Conservation (phyloP, 2,113 vertebrate species). For the Protomyctophum bolini region DNA sequence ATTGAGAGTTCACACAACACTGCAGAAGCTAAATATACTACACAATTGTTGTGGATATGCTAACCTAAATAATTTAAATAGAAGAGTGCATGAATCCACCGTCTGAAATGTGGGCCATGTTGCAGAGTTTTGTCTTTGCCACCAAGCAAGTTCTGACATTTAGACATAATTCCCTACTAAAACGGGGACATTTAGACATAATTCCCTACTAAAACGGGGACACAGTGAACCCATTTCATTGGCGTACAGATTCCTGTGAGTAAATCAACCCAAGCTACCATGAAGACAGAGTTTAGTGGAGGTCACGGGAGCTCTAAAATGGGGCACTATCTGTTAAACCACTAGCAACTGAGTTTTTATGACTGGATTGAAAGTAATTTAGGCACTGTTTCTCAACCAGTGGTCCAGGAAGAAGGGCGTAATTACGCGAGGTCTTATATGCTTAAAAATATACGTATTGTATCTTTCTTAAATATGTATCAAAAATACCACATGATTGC, state of each 20-base stretch:
- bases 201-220: conserved; percentile 24
- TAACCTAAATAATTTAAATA: conserved; percentile 27
- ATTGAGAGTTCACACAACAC: not conserved
- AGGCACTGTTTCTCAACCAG: conserved; percentile 15
- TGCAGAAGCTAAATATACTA: conserved; percentile 29
- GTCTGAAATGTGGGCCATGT: conserved; percentile 21
- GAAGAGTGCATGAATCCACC: conserved; percentile 10
- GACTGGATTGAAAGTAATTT: conserved; percentile 41
- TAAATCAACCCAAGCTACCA: conserved; percentile 42
- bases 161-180: conserved; percentile 23
- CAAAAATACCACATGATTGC: conserved; percentile 33
- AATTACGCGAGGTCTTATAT: too few species aligned
- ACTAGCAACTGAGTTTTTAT: conserved; percentile 56
- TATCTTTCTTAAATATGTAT: too few species aligned
- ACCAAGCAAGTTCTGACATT: conserved; percentile 28
- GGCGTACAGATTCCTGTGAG: conserved; percentile 29
- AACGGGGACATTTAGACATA: conserved; percentile 31
- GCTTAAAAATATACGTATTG: too few species aligned
- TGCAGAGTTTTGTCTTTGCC: conserved; percentile 17
- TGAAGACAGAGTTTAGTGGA: conserved; percentile 39
- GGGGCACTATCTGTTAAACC: conserved; percentile 54
- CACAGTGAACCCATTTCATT: conserved; percentile 29
- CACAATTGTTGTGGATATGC: conserved; percentile 37
- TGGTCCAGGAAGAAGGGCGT: too few species aligned
- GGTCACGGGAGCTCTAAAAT: conserved; percentile 49